Conservation (phyloP, 2,113 vertebrate genomes). For the Zapus hudsonius region DNA sequence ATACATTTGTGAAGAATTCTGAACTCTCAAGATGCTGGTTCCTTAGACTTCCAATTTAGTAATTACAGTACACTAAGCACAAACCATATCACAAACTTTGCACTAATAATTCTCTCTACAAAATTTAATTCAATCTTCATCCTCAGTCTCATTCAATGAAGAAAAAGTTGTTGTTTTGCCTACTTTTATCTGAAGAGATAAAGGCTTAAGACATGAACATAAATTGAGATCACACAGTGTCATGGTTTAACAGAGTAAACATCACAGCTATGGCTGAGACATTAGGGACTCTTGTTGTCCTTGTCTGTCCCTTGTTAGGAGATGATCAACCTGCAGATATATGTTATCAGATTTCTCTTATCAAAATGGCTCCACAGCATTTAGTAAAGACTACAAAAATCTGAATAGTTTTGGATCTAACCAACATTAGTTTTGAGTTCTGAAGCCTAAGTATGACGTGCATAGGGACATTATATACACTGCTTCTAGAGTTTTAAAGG, state of each 20-base stretch:
- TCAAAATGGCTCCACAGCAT: neutral
- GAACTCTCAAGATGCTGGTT: too few relatives aligned
- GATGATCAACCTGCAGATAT: neutral
- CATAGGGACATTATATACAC: neutral
- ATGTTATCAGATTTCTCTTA: neutral
- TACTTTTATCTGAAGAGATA: neutral
- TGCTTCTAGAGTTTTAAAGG: neutral
- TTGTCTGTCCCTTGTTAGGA: neutral
- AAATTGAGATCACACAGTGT: neutral
- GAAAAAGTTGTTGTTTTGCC: neutral
- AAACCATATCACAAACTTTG: neutral
- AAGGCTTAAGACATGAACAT: neutral
- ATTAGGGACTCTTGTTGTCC: neutral
- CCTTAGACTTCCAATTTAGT: too few relatives aligned
- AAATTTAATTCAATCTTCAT: neutral
- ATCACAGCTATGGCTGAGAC: neutral
- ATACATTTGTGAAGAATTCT: too few relatives aligned
- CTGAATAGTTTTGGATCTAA: neutral
- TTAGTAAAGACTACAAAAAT: slow-evolving; percentile 16
- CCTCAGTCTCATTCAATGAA: too few relatives aligned
- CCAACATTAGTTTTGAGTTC: neutral
- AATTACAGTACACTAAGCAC: too few relatives aligned
- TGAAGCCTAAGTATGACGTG: neutral
- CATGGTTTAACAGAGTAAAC: neutral
- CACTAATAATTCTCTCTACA: neutral